A percentile compares a stretch with the other conserved stretches of the same genome.
Conservation (phyloP, 1,140 invertebrate genomes). For the Pinna nobilis region DNA sequence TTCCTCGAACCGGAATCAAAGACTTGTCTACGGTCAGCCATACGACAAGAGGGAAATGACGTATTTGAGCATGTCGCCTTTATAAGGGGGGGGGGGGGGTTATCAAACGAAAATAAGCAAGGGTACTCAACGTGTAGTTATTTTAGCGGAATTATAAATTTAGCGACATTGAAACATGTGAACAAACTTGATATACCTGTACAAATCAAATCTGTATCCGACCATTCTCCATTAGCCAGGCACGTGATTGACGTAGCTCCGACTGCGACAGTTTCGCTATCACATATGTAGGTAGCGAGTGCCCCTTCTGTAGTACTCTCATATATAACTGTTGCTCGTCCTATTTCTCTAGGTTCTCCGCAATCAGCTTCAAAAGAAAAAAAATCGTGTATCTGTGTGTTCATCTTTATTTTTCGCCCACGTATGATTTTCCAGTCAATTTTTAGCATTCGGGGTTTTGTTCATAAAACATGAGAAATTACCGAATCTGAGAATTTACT, state of each 20-base stretch:
- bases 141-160: not conserved
- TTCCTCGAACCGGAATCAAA: too few species aligned
- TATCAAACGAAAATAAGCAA: too few species aligned
- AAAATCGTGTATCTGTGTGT: too few species aligned
- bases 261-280: not conserved
- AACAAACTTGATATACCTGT: conserved; percentile 4
- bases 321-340: not conserved
- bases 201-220: conserved; percentile 1
- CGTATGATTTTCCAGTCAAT: too few species aligned
- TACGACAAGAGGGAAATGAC: not conserved
- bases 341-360: conserved; percentile 2
- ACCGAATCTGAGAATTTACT: too few species aligned
- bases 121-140: too few species aligned
- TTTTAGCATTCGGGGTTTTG: too few species aligned
- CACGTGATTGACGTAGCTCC: not conserved
- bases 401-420: too few species aligned
- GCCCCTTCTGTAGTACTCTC: not conserved
- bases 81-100: too few species aligned
- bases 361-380: conserved; percentile 13
- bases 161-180: not conserved
- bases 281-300: conserved; percentile 9
- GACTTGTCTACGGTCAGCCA: too few species aligned
- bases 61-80: not conserved
- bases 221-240: not conserved
- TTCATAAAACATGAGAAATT: too few species aligned